A percentile compares a stretch with the other conserved stretches of the same genome.
Evolutionary conservation across 2,797 vertebrate genomes (phyloP).

Genomic region (Hydrolagus colliei): DNA sequence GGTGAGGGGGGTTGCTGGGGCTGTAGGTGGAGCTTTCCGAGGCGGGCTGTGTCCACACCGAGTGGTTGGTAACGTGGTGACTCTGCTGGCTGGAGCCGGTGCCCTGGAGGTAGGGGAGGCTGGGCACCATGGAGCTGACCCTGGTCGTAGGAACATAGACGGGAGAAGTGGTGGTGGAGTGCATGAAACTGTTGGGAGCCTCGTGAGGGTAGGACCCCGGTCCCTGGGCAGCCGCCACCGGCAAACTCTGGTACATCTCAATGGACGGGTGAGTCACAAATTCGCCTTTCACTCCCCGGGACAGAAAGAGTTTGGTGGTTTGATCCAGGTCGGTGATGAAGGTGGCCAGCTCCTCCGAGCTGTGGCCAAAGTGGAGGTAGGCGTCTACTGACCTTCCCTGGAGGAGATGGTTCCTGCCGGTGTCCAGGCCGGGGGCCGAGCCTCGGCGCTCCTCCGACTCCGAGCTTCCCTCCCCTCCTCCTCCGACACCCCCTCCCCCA

Average conservation of each 20-base stretch:
- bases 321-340: conserved; percentile 92
- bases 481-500: no score
- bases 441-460: conserved; percentile 53
- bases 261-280: conserved; percentile 67
- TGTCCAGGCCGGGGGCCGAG: conserved; percentile 64
- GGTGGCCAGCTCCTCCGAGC: conserved; percentile 74
- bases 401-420: conserved; percentile 62
- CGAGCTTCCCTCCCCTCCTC: conserved; percentile 1
- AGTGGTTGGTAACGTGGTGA: conserved; percentile 72
- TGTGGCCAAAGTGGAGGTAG: conserved; percentile 72
- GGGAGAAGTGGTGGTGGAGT: conserved; percentile 84
- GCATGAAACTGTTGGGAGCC: conserved; percentile 77
- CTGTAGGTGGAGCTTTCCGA: conserved; percentile 84
- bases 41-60: conserved; percentile 82
- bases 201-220: conserved; percentile 75
- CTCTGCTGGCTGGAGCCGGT: conserved; percentile 67
- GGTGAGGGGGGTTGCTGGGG: conserved; percentile 69
- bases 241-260: conserved; percentile 93
- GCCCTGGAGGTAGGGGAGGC: conserved; percentile 79
- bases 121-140: conserved; percentile 84
- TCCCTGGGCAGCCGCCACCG: conserved; percentile 79
- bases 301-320: conserved; percentile 81
- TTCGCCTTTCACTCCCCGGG: conserved; percentile 73
- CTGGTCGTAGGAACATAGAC: conserved; percentile 89
- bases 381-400: conserved; percentile 70